phyloP scores from a whole-genome alignment of 1,140 invertebrate genomes.

The Grapholita molesta region DNA sequence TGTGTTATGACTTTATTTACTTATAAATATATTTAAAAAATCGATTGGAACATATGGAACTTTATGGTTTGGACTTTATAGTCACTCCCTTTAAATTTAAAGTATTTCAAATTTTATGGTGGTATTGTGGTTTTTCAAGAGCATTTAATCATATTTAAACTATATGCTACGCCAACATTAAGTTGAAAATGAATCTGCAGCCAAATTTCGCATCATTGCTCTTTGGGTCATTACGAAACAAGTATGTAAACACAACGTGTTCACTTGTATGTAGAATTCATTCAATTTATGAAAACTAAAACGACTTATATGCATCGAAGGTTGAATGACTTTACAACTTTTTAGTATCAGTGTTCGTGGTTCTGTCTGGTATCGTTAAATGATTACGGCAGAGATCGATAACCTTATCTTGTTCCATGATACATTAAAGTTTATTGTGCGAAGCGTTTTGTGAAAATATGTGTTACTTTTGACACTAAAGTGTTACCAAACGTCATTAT shows the following conservation, averaged over 20 bases:
- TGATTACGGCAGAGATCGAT: conserved; percentile 5
- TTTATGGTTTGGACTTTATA: too few relatives aligned
- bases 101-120: too few relatives aligned
- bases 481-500: too few relatives aligned
- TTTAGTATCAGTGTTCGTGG: not conserved
- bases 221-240: conserved; percentile 18
- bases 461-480: not conserved
- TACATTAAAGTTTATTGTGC: not conserved
- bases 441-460: not conserved
- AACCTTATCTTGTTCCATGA: not conserved
- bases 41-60: too few relatives aligned
- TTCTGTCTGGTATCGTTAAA: not conserved
- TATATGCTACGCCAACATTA: not conserved
- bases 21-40: too few relatives aligned
- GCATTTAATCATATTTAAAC: too few relatives aligned
- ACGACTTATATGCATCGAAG: not conserved
- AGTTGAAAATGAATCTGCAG: not conserved
- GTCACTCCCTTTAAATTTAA: too few relatives aligned
- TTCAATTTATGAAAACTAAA: not conserved
- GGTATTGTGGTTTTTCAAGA: too few relatives aligned
- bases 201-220: not conserved
- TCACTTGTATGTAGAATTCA: not conserved
- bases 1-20: too few relatives aligned
- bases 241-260: not conserved
- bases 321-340: not conserved